Percentiles rank a stretch among this genome's conserved stretches.
Evolutionary conservation across 2,797 vertebrate genomes (phyloP).

Genomic region (Notamacropus eugenii): DNA sequence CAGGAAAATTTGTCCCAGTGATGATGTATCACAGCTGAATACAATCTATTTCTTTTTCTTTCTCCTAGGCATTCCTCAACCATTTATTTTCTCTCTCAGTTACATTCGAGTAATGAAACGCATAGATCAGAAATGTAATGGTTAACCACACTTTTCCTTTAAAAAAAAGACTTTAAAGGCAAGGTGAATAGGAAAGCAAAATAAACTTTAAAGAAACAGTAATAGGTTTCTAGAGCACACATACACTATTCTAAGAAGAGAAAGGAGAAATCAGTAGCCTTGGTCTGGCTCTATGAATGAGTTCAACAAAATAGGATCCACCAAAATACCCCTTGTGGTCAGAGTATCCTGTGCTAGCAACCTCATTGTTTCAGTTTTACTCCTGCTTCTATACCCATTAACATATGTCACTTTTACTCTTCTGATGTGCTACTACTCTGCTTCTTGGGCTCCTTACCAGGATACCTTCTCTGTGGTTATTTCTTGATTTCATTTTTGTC

Average conservation of each 20-base stretch:
- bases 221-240: neutral
- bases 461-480: neutral
- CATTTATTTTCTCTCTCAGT: neutral
- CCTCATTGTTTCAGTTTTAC: neutral
- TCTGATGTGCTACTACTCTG: neutral
- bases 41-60: neutral
- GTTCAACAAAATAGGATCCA: neutral
- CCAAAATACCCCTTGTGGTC: neutral
- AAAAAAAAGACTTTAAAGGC: neutral
- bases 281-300: neutral
- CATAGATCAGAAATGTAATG: neutral
- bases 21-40: neutral
- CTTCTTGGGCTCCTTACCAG: neutral
- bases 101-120: neutral
- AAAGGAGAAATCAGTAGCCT: neutral
- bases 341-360: neutral
- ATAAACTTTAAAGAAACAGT: neutral
- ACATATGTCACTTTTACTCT: neutral
- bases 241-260: neutral
- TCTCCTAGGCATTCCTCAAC: neutral
- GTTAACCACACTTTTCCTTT: neutral
- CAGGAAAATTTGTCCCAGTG: neutral
- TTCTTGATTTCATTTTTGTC: neutral
- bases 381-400: neutral
- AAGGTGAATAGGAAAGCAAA: neutral